Evolutionary conservation across 2,888 invertebrate genomes (phyloP).

Genomic region (Troides aeacus): DNA sequence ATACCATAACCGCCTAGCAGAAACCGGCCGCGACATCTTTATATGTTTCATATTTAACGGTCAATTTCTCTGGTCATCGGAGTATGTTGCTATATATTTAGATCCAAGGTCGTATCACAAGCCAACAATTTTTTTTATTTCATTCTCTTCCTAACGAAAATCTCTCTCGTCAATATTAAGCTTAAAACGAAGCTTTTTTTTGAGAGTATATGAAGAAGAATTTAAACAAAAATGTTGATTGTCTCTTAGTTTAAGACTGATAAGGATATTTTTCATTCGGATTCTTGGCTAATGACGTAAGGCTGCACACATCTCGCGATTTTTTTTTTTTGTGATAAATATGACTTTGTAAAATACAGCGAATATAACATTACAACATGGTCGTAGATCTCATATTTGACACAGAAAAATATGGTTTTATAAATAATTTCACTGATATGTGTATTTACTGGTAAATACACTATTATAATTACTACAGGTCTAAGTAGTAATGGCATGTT

Average conservation of each 20-base stretch:
- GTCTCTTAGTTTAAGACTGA: constrained; percentile 17
- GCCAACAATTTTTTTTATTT: not conserved
- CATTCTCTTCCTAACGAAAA: not conserved
- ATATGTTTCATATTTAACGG: constrained; percentile 7
- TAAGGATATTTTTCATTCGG: constrained; percentile 21
- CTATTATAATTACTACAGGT: too few relatives aligned
- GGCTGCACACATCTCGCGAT: constrained; percentile 10
- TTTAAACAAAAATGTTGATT: constrained; percentile 16
- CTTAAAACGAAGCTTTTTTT: not conserved
- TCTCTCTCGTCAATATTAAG: not conserved
- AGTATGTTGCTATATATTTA: not conserved
- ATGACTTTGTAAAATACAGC: not conserved
- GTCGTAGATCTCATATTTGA: not conserved
- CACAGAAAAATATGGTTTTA: not conserved
- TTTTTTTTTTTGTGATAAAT: constrained; percentile 2
- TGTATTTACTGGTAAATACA: not conserved
- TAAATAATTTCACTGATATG: too few relatives aligned
- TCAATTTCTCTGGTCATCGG: not conserved
- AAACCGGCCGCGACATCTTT: constrained; percentile 14
- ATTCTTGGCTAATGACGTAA: constrained; percentile 22
- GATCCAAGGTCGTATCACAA: not conserved
- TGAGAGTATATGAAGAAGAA: not conserved
- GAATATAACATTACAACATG: not conserved
- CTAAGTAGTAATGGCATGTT: too few relatives aligned
- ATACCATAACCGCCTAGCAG: constrained; percentile 13